Evolutionary conservation across 2,797 vertebrate genomes (phyloP).

Genomic region (Emys orbicularis): DNA sequence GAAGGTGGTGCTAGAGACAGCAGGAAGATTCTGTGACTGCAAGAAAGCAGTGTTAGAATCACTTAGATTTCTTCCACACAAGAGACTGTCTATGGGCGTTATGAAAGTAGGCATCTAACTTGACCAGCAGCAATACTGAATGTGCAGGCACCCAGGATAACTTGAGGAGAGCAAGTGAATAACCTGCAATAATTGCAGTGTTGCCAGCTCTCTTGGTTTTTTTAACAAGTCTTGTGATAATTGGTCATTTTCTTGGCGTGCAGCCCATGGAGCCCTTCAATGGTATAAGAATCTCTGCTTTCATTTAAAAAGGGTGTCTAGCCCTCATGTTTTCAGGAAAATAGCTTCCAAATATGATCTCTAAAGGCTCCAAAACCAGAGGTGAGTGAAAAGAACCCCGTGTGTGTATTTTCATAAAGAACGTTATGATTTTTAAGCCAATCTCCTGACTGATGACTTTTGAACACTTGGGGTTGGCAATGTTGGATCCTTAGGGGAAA

Average conservation of each 20-base stretch:
- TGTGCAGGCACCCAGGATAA: not conserved
- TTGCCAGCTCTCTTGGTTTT: not conserved
- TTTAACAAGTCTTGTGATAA: not conserved
- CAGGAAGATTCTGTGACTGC: not conserved
- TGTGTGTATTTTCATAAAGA: not conserved
- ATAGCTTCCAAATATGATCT: not conserved
- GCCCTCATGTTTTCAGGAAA: not conserved
- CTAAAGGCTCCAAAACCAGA: not conserved
- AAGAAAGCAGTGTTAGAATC: fast-evolving
- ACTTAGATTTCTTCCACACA: fast-evolving
- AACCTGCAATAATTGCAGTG: not conserved
- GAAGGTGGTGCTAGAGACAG: constrained; percentile 49
- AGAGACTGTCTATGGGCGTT: not conserved
- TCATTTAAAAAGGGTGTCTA: not conserved
- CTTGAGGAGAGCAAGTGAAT: not conserved
- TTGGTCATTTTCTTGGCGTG: not conserved
- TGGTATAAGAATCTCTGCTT: not conserved
- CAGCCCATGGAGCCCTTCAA: not conserved
- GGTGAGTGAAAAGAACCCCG: not conserved
- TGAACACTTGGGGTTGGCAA: not conserved
- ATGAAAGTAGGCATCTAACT: not conserved
- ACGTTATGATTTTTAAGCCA: not conserved
- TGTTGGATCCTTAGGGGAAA: not conserved
- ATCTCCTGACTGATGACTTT: not conserved
- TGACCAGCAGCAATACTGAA: not conserved